Evolutionary conservation across 1,140 invertebrate genomes (phyloP), one percentile per base, ranked within the genome.

Genomic region (Brevipalpus yothersi): DNA sequence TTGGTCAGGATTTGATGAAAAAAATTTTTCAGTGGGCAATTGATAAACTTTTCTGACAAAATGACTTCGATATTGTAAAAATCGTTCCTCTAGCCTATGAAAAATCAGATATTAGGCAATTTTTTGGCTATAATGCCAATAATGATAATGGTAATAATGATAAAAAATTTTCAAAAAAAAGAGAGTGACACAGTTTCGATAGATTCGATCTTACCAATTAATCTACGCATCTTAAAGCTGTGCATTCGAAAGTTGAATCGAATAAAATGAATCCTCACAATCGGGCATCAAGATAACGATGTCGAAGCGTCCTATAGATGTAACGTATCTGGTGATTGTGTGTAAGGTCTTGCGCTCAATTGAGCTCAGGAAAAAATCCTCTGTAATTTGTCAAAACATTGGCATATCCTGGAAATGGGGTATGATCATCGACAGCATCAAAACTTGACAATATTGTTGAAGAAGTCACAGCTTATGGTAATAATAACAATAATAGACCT

Each of bases 191-290:
- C 60, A 41, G 54, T 58, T 42, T 53, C 63, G n/a, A 40, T 51
- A n/a, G 62, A 64, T 58, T 64, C 63, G 7, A 64, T 41, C 62
- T 61, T 10, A 63, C 63, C 3, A 64, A 64, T 57, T 53, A 63
- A 12, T 64, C 56, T 45, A 60, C 61, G 64, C 64, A 62, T 72
- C 69, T 43, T 62, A 61, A 23, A 51, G 56, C 62, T 3, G 58
- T 63, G 56, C 62, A 63, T 57, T 56, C 59, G 19, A 60, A 63
- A 53, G 53, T 45, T 12, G 59, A 62, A 40, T 45, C 59, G 4
- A 13, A 57, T 15, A 60, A 60, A 60, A 8, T 60, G 41, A 41
- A 53, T 4, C 59, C 59, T 13, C 55, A 53, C 11, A 56, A 57
- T 56, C 15, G 40, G 31, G 17, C 53, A 12, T 39, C 51, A 15